Evolutionary conservation across 1,140 invertebrate genomes (phyloP).

Genomic region (Drosophila ironensis): DNA sequence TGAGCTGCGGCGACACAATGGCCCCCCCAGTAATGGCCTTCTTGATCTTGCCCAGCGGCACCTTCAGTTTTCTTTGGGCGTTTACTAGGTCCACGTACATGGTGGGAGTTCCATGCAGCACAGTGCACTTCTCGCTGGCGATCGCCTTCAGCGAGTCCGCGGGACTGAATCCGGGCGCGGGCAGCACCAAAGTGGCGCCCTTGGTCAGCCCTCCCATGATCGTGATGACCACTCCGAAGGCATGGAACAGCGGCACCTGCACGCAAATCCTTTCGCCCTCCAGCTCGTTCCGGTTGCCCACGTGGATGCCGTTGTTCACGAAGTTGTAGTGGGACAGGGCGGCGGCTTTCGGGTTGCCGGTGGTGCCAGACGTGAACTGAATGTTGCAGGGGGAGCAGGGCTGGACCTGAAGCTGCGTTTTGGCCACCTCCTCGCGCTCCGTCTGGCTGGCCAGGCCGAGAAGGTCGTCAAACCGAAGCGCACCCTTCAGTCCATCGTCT

Average conservation of each 20-base stretch:
- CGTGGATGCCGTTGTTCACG: slow-evolving; percentile 92
- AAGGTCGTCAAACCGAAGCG: slow-evolving; percentile 85
- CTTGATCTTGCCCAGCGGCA: slow-evolving; percentile 82
- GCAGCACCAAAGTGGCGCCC: slow-evolving; percentile 88
- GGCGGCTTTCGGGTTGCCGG: slow-evolving; percentile 92
- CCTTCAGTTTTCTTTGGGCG: slow-evolving; percentile 82
- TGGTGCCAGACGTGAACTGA: slow-evolving; percentile 93
- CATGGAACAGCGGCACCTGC: slow-evolving; percentile 96
- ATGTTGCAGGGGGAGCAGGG: slow-evolving; percentile 89
- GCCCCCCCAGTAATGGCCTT: slow-evolving; percentile 90
- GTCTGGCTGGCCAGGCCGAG: slow-evolving; percentile 75
- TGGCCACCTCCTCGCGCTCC: slow-evolving; percentile 44
- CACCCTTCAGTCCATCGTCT: slow-evolving; percentile 84
- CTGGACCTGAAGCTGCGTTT: slow-evolving; percentile 63
- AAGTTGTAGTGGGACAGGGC: slow-evolving; percentile 91
- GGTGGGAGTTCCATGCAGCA: slow-evolving; percentile 95
- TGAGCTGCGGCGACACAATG: slow-evolving; percentile 88
- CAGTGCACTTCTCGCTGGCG: slow-evolving; percentile 88
- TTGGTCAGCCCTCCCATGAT: slow-evolving; percentile 86
- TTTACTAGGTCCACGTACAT: slow-evolving; percentile 95
- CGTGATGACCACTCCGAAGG: slow-evolving; percentile 89
- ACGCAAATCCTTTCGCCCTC: slow-evolving; percentile 84
- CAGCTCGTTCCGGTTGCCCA: slow-evolving; percentile 83
- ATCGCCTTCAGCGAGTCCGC: slow-evolving; percentile 86
- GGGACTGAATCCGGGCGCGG: slow-evolving; percentile 87